Percentiles rank a stretch among this genome's conserved stretches.
Evolutionary conservation across 2,888 invertebrate genomes (phyloP).

Genomic region (Zonitis immaculata): DNA sequence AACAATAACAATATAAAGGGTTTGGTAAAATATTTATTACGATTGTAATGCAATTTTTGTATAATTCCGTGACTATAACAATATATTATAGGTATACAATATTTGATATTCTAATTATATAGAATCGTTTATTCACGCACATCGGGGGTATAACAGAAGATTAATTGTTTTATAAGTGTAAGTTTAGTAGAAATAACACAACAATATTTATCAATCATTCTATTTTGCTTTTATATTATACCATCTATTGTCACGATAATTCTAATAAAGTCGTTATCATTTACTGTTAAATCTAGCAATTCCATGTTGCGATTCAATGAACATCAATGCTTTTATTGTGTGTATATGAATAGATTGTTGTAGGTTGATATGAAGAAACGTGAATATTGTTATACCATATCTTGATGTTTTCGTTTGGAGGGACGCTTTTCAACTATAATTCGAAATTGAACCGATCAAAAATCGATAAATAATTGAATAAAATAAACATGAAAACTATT

Average conservation of each 20-base stretch:
- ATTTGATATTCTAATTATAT: constrained; percentile 31
- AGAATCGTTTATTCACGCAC: constrained; percentile 32
- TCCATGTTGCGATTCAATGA: not conserved
- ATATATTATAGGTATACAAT: no score
- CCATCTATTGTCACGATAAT: not conserved
- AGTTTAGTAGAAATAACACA: constrained; percentile 21
- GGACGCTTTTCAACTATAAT: constrained; percentile 4
- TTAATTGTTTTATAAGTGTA: constrained; percentile 37
- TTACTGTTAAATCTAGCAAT: not conserved
- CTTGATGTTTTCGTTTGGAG: not conserved
- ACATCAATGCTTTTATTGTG: constrained; percentile 5
- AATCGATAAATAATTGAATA: not conserved
- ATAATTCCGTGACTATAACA: constrained; percentile 14
- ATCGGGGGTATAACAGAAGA: constrained; percentile 28
- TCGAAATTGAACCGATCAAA: constrained; percentile 8
- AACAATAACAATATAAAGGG: constrained; percentile 4
- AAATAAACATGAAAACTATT: constrained; percentile 42
- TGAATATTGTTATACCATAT: not conserved
- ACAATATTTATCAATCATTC: constrained; percentile 18
- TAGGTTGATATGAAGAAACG: constrained; percentile 3
- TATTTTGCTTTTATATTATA: not conserved
- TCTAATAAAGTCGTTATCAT: not conserved
- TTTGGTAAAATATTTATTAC: constrained; percentile 12
- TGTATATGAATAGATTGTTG: constrained; percentile 27
- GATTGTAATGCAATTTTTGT: constrained; percentile 9